Evolutionary conservation across 30 jellyfish, hydroid and myxozoan genomes (phyloP), one percentile per base, ranked within the genome.

Genomic region (Pelagia noctiluca): DNA sequence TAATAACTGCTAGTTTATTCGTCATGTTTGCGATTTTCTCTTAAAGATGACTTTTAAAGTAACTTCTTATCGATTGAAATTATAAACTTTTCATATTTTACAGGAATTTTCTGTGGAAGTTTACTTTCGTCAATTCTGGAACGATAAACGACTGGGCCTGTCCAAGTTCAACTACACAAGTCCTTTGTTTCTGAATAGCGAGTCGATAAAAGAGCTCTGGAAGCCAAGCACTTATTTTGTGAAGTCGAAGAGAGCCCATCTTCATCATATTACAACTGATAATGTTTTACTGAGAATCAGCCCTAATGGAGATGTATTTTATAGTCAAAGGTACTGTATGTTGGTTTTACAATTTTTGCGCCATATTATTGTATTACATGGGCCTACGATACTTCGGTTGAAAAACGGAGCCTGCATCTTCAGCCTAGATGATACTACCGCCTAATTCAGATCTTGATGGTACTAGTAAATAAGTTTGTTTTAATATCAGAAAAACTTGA

Each of bases 121-220:
- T 7, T 86, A 75, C 87, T 48, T 86, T 22, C 96, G 96, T 63
- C 96, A 86, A 26, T 86, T 71, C 54, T 86, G 96, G 96, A 76
- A 77, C 34, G 96, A 86, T 69, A 61, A 71, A 22, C 81, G 96
- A 26, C 78, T 86, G 32, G 80, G 64, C n/a, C 80, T 86, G 26
- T 50, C 77, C 22, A 86, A 75, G 63, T 64, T 42, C 37, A 86
- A 86, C 22, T 64, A 60, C 71, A 36, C 96, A 33, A 64, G 69
- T n/a, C 71, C 90, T 0, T 61, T 86, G 53, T 86, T 86, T 47
- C 86, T 86, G 54, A 63, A 75, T 50, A 48, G 85, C 11, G 88
- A 86, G 21, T 60, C 86, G 10, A 75, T 86, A 12, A 68, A 76
- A 18, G 85, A 75, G 68, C 24, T 86, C 18, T 86, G 96, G 96